Base-by-base conservation (phyloP, 2,113 vertebrate genomes). In the Platanista minor region DNA sequence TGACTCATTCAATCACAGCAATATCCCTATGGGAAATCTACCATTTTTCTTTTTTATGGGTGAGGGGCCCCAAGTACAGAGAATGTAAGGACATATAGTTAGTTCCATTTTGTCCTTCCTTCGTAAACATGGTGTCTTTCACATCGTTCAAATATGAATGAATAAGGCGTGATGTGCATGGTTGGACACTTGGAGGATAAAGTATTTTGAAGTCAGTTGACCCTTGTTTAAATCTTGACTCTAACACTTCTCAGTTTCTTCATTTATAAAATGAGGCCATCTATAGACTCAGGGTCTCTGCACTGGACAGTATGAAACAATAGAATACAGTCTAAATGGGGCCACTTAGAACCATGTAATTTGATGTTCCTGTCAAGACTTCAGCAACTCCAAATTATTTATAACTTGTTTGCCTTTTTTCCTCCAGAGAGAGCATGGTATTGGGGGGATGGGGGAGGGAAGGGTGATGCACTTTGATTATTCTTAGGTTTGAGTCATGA, bases 371-470 rank as follows among this genome's bases (percentile, higher is more conserved):
- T 75, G 74, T 57, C 3, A 5, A 87, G 36, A 59, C 74, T 81
- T 71, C 57, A 74, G 69, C 41, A 27, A 41, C 27, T 69, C 33
- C 29, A 59, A 57, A 46, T 64, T 36, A 62, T 43, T 81, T 71
- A 54, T 33, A 61, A 85, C 77, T 85, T 39, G 6, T 85, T 78
- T 93, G 41, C 18, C 57, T 71, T 71, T 86, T 81, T 59, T 57
- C 46, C 86, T 80, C 52, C 27, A 57, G 41, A 64, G 21, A 43
- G 21, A 77, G 71, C 41, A 66, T 2, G 14, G 41, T 9, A 72
- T 21, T 8, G 7, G 39, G 64, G 15, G 25, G 25, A 5, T 2
- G 17, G 20, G 4, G 41, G 29, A 31, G 33, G 74, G 57, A 84
- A 33, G 74, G 74, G 15, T 33, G 74, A 49, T 36, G 12, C 4